phyloP scores from a whole-genome alignment of 2,888 invertebrate species.

The Andrena chrysosceles region DNA sequence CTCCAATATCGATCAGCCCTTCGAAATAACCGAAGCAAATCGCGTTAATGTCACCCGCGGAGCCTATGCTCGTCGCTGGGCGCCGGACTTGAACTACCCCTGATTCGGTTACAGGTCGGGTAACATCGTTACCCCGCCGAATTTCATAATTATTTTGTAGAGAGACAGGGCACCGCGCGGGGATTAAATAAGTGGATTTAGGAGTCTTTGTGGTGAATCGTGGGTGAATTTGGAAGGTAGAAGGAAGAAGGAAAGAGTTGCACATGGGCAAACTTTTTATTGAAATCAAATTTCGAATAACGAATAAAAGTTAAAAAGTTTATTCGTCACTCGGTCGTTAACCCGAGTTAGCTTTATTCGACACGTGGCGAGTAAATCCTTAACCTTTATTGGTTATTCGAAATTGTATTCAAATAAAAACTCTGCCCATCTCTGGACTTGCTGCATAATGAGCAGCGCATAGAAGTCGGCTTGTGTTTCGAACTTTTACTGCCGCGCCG shows the following conservation, averaged over 20 bases:
- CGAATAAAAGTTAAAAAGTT: too few species aligned
- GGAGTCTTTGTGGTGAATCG: background rate
- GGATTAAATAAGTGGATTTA: background rate
- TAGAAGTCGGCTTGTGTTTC: background rate
- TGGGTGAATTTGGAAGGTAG: too few species aligned
- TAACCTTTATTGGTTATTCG: too few species aligned
- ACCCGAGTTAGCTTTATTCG: too few species aligned
- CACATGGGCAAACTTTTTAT: too few species aligned
- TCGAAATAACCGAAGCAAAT: conserved; percentile 21
- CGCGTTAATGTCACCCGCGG: conserved; percentile 9
- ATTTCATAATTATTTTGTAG: conserved; percentile 23
- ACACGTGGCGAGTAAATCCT: too few species aligned
- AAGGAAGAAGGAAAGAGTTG: too few species aligned
- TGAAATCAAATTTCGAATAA: too few species aligned
- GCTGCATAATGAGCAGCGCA: background rate
- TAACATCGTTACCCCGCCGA: background rate
- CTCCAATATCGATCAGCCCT: conserved; percentile 9
- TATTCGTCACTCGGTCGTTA: too few species aligned
- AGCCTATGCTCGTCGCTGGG: background rate
- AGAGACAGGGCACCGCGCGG: background rate
- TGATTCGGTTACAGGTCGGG: conserved; percentile 15
- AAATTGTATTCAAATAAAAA: background rate
- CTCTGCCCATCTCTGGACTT: too few species aligned
- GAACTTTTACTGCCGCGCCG: conserved; percentile 13
- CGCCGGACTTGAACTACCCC: conserved; percentile 8